Percentiles rank a stretch among this genome's conserved stretches.
Conservation (phyloP, 2,888 invertebrate genomes). For the Pyrocoelia pectoralis region DNA sequence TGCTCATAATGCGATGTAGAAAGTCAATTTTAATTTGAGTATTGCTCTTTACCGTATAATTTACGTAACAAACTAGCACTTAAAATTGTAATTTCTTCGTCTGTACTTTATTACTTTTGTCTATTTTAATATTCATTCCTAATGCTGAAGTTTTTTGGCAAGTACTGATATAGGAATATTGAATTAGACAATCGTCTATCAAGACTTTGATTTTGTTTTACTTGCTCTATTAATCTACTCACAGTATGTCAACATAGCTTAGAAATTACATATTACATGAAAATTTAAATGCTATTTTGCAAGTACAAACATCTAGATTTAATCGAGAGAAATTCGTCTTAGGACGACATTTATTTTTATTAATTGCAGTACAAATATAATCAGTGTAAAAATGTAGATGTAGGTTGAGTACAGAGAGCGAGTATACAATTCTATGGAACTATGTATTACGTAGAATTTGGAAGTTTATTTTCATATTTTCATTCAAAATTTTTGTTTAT, state of each 20-base stretch:
- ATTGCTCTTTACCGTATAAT: constrained; percentile 25
- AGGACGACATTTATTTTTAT: constrained; percentile 58
- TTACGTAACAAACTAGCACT: constrained; percentile 38
- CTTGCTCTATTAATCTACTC: not conserved
- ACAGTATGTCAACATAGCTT: not conserved
- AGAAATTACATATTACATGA: constrained; percentile 8
- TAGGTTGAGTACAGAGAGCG: constrained; percentile 30
- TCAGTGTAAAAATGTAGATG: constrained; percentile 37
- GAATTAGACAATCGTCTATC: not conserved
- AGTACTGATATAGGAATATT: constrained; percentile 35
- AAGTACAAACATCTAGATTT: constrained; percentile 43
- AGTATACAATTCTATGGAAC: constrained; percentile 27
- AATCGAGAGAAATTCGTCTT: constrained; percentile 49
- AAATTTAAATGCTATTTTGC: constrained; percentile 49
- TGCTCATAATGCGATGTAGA: constrained; percentile 42
- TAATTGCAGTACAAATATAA: constrained; percentile 58
- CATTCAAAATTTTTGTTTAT: constrained; percentile 22
- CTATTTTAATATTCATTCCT: constrained; percentile 18
- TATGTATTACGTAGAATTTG: constrained; percentile 19
- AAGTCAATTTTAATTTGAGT: constrained; percentile 23
- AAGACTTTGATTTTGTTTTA: constrained; percentile 1
- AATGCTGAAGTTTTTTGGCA: constrained; percentile 31
- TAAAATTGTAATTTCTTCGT: constrained; percentile 28
- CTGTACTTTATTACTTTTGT: constrained; percentile 4
- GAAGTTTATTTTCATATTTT: constrained; percentile 18